Evolutionary conservation across 2,113 vertebrate species (phyloP).

Genomic region (Entomyzon cyanotis): DNA sequence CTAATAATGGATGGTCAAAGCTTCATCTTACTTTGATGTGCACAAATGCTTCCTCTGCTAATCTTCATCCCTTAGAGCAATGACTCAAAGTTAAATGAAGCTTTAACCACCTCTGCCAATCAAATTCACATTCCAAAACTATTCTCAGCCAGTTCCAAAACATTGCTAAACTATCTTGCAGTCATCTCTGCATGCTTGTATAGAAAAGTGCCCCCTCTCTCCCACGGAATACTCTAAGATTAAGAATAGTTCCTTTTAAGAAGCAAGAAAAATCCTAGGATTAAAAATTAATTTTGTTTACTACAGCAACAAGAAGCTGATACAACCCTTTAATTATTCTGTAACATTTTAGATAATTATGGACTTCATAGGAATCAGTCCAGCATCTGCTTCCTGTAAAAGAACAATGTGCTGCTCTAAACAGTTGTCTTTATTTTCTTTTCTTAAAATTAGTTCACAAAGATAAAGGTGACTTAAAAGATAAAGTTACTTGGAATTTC

Average conservation of each 20-base stretch:
- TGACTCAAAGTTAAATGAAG: background rate
- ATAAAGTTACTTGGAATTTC: conserved; percentile 1
- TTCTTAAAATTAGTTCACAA: background rate
- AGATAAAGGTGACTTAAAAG: conserved; percentile 11
- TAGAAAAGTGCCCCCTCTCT: background rate
- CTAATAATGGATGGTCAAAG: background rate
- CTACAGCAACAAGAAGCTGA: background rate
- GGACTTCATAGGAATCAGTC: conserved; percentile 21
- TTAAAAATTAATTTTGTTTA: background rate
- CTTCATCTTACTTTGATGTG: background rate
- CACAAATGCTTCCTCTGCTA: background rate
- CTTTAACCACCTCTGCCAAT: background rate
- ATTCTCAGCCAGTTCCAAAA: background rate
- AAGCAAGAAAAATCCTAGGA: background rate
- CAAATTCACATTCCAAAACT: background rate
- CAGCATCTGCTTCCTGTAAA: conserved; percentile 44
- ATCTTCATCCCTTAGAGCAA: background rate
- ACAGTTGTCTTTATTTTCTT: conserved; percentile 1
- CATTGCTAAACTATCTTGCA: background rate
- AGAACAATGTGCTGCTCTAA: conserved; percentile 44
- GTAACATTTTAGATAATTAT: background rate
- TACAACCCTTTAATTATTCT: background rate
- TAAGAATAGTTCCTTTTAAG: background rate
- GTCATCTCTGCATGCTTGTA: background rate
- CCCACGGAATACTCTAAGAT: background rate